Percentiles rank a stretch among this genome's conserved stretches.
Conservation (phyloP, 1,140 invertebrate species). For the Aporrectodea caliginosa region DNA sequence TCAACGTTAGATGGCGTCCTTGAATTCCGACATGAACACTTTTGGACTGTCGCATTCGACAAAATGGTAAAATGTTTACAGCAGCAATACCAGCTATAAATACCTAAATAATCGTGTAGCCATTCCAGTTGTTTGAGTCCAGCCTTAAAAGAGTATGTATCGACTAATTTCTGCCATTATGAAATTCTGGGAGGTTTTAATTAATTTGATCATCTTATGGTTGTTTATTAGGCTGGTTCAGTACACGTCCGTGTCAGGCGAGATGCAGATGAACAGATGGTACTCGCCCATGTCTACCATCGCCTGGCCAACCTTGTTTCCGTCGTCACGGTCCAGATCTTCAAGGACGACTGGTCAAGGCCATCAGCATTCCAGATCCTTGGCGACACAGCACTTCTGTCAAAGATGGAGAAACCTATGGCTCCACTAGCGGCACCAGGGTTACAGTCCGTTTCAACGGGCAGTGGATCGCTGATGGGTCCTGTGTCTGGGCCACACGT, state of each 20-base stretch:
- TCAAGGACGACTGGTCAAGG: slow-evolving; percentile 60
- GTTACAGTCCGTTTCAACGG: too few relatives aligned
- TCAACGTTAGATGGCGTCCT: slow-evolving; percentile 68
- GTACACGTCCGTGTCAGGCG: slow-evolving; percentile 64
- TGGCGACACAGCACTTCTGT: not conserved
- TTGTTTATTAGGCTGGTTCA: slow-evolving; percentile 60
- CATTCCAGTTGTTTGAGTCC: too few relatives aligned
- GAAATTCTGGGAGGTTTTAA: too few relatives aligned
- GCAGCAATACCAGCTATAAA: too few relatives aligned
- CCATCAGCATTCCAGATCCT: slow-evolving; percentile 15
- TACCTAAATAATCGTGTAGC: too few relatives aligned
- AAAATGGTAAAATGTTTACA: slow-evolving; percentile 62
- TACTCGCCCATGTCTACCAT: slow-evolving; percentile 62
- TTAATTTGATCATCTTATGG: too few relatives aligned
- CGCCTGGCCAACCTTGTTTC: slow-evolving; percentile 61
- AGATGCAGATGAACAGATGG: slow-evolving; percentile 67
- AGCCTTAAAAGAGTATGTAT: too few relatives aligned
- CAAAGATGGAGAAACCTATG: not conserved
- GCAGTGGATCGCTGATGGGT: not conserved
- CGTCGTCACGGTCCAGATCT: slow-evolving; percentile 62
- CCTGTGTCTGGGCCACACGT: not conserved
- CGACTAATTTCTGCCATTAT: too few relatives aligned
- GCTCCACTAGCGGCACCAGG: not conserved
- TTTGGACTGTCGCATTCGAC: slow-evolving; percentile 69
- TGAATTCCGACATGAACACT: slow-evolving; percentile 67